Base-by-base conservation (phyloP, 2,888 invertebrate genomes). In the Lasius fuliginosus region DNA sequence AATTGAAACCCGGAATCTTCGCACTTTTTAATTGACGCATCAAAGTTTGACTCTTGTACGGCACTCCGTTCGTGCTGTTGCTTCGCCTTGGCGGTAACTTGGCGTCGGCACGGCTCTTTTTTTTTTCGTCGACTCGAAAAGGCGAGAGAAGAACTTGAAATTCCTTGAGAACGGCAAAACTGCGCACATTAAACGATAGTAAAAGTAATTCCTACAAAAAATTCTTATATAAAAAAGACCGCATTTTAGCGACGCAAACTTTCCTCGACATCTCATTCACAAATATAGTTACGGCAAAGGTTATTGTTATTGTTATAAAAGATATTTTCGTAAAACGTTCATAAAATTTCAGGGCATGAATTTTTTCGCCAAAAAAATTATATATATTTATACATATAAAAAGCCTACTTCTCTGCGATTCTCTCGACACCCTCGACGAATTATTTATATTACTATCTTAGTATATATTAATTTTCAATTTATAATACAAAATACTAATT, bases 11-110 rank as follows among this genome's bases (percentile, higher is more conserved):
- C 33, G 15, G 15, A 46, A 46, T 60, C 23, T 40, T 6, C 15
- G 36, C n/a, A 30, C 42, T 58, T 81, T 79, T 73, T 84, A 81
- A 84, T 84, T 73, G 71, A 15, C 53, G 36, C 64, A 71, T 84
- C 33, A 65, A 83, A 84, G 64, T 81, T 81, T 64, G 40, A 23
- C 23, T 58, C 76, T 53, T 11, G n/a, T 49, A 23, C 23, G 49
- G 42, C 36, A 46, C 36, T 33, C 36, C 36, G n/a, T 76, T 49
- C 53, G 15, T 42, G 30, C 79, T 79, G 79, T 81, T 81, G 79
- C 79, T 81, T 81, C 36, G n/a, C 46, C 33, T 23, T 12, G 69
- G n/a, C 12, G 79, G n/a, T 60, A 71, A 71, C 71, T 79, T 60
- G 46, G 60, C 60, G 11, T 33, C 36, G 8, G 42, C 18, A 12